These are phyloP conservation scores for Elmis aenea DNA, from an alignment of 2,888 invertebrate species.

Conservation along the genomic window DNA sequence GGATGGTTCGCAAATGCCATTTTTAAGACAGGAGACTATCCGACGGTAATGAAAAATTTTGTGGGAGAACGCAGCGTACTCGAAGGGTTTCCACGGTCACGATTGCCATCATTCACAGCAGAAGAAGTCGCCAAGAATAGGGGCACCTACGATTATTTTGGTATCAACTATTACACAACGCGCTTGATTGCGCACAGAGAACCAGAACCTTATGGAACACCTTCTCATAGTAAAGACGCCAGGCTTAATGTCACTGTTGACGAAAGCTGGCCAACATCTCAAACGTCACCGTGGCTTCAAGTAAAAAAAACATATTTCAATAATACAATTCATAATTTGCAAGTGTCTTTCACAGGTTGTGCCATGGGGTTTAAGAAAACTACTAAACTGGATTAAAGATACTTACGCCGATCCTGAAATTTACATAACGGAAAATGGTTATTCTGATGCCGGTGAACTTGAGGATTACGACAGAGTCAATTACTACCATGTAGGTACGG, in stretches of 20 bases:
- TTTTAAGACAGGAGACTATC: constrained; percentile 16
- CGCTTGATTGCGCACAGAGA: constrained; percentile 18
- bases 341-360: no score
- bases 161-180: constrained; percentile 49
- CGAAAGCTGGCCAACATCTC: constrained; percentile 26
- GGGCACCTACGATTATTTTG: constrained; percentile 49
- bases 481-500: constrained; percentile 37
- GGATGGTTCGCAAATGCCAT: constrained; percentile 31
- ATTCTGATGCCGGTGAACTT: constrained; percentile 47
- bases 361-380: constrained; percentile 56
- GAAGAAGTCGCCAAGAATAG: constrained; percentile 21
- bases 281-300: constrained; percentile 28
- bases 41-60: constrained; percentile 9
- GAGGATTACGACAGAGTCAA: constrained; percentile 48
- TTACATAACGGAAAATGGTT: constrained; percentile 57
- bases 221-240: constrained; percentile 21
- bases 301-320: no score
- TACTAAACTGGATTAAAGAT: constrained; percentile 48
- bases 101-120: constrained; percentile 12
- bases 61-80: constrained; percentile 8
- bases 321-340: no score
- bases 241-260: constrained; percentile 19
- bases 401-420: constrained; percentile 50
- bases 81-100: constrained; percentile 14
- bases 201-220: constrained; percentile 4